Evolutionary conservation across 1,140 invertebrate genomes (phyloP).

Genomic region (Zaprionus davidi): DNA sequence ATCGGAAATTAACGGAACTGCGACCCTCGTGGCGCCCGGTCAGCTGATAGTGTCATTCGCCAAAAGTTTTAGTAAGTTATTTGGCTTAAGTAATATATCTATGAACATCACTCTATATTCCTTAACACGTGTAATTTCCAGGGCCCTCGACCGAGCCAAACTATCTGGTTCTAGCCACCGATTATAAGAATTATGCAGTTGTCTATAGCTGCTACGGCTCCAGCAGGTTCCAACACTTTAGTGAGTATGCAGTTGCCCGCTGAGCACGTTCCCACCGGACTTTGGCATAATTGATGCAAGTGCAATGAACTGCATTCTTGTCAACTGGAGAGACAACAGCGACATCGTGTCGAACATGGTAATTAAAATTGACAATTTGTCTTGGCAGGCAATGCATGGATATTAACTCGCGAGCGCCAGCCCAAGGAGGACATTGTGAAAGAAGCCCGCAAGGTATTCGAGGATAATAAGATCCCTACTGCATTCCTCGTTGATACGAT

Average conservation of each 20-base stretch:
- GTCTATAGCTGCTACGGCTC: slow-evolving; percentile 92
- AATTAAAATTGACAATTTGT: slow-evolving; percentile 31
- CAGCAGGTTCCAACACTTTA: slow-evolving; percentile 60
- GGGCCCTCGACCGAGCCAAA: slow-evolving; percentile 86
- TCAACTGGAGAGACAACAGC: slow-evolving; percentile 10
- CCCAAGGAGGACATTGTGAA: slow-evolving; percentile 41
- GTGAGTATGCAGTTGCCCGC: slow-evolving; percentile 55
- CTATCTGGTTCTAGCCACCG: slow-evolving; percentile 91
- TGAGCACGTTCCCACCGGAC: slow-evolving; percentile 8
- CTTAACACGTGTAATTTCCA: slow-evolving; percentile 48
- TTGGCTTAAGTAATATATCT: too few relatives aligned
- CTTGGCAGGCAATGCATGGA: slow-evolving; percentile 70
- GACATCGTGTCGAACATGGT: slow-evolving; percentile 24
- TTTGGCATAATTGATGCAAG: slow-evolving; percentile 54
- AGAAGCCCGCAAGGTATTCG: slow-evolving; percentile 58
- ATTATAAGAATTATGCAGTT: slow-evolving; percentile 90
- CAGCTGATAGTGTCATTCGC: slow-evolving; percentile 66
- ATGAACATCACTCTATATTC: background rate
- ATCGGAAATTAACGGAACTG: slow-evolving; percentile 83
- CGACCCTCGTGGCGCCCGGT: slow-evolving; percentile 84
- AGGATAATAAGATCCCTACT: slow-evolving; percentile 57
- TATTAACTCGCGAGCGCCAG: slow-evolving; percentile 71
- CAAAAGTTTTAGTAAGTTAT: slow-evolving; percentile 43
- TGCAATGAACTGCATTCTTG: slow-evolving; percentile 49
- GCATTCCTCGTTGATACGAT: slow-evolving; percentile 61